Percentiles rank a stretch among this genome's conserved stretches.
Conservation (phyloP, 2,113 vertebrate genomes). For the Ammospiza nelsoni region DNA sequence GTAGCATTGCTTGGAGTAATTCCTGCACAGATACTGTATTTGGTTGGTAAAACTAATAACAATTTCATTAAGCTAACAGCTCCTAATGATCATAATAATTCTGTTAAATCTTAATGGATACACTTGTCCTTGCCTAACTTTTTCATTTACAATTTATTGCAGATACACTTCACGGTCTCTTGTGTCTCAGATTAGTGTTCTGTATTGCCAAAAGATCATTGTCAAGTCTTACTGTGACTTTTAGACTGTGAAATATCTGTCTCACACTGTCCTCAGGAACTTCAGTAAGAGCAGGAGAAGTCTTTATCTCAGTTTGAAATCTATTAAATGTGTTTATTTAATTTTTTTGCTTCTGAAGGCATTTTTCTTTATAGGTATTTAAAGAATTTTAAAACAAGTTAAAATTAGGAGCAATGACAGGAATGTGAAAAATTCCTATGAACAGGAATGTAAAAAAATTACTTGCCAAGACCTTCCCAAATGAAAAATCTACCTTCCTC, state of each 20-base stretch:
- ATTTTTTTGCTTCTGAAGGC: not conserved
- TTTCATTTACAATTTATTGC: slow-evolving; percentile 10
- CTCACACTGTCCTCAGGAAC: not conserved
- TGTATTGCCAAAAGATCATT: not conserved
- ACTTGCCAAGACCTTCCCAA: not conserved
- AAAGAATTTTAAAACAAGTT: not conserved
- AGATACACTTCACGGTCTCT: not conserved
- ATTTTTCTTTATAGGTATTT: not conserved
- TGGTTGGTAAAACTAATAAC: not conserved
- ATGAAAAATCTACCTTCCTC: not conserved
- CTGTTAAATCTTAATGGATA: not conserved
- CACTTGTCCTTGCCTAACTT: not conserved
- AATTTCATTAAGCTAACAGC: slow-evolving; percentile 24
- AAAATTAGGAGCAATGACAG: not conserved
- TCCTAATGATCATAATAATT: slow-evolving; percentile 10
- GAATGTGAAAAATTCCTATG: not conserved
- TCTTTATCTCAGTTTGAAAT: not conserved
- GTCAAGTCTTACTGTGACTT: not conserved
- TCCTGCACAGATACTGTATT: not conserved
- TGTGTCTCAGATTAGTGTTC: slow-evolving; percentile 13
- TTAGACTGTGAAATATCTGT: slow-evolving; percentile 2
- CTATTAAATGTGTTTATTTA: not conserved
- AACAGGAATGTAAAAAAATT: not conserved
- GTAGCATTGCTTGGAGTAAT: not conserved
- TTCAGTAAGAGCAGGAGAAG: not conserved